These are phyloP conservation scores for Mionectes macconnelli DNA, from an alignment of 2,113 vertebrate species.

Conservation along the genomic window DNA sequence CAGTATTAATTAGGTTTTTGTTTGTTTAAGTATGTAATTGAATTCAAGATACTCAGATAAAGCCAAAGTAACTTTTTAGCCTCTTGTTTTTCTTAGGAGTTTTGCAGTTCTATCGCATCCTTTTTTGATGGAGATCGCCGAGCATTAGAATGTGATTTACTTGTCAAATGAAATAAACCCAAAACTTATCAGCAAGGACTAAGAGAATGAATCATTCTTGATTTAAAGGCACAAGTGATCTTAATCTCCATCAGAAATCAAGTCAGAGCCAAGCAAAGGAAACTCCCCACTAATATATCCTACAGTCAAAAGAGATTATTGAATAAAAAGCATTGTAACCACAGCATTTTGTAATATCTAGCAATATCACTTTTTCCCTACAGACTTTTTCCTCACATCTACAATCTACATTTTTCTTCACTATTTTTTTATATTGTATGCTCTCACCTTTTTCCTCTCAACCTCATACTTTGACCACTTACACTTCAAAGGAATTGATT, in stretches of 20 bases:
- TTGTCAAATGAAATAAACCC: background rate
- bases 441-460: background rate
- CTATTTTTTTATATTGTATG: background rate
- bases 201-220: background rate
- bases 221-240: background rate
- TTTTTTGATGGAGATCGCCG: background rate
- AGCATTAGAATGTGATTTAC: background rate
- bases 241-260: background rate
- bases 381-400: background rate
- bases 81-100: background rate
- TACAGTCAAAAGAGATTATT: background rate
- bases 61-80: background rate
- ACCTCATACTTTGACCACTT: background rate
- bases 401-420: background rate
- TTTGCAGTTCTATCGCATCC: background rate
- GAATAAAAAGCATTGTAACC: background rate
- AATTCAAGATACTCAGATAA: background rate
- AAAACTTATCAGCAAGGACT: background rate
- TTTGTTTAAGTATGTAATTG: background rate
- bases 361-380: background rate
- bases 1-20: background rate
- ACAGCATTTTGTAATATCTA: background rate
- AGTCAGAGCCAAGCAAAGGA: background rate
- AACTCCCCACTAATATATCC: background rate
- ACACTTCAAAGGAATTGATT: background rate